phyloP scores from a whole-genome alignment of 2,113 vertebrate genomes.

The Spheniscus mendiculus region DNA sequence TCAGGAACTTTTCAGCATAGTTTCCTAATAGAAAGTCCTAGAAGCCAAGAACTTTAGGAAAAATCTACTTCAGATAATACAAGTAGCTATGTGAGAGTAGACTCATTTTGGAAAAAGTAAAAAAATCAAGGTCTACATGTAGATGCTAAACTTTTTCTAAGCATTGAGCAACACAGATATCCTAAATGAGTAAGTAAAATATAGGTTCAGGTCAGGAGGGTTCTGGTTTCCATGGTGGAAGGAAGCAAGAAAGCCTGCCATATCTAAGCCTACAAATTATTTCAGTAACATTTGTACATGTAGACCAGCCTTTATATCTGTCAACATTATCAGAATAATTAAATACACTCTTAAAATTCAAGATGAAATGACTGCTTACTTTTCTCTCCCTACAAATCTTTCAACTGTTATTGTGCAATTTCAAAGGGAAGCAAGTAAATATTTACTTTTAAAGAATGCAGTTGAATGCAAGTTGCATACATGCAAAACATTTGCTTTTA shows the following conservation, averaged over 20 bases:
- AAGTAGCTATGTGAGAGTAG: background rate
- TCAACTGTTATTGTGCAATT: background rate
- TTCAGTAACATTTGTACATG: background rate
- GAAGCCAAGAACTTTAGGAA: background rate
- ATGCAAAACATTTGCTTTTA: background rate
- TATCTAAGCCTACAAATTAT: background rate
- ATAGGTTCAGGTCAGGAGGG: background rate
- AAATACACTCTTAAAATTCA: background rate
- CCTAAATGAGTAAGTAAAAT: background rate
- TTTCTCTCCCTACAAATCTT: background rate
- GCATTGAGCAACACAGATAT: background rate
- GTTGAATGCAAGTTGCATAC: background rate
- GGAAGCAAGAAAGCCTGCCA: background rate
- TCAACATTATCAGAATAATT: background rate
- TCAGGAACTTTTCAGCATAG: background rate
- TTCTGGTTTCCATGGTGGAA: background rate
- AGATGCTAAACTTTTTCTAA: background rate
- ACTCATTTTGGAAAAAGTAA: background rate
- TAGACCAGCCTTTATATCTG: background rate
- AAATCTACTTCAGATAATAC: background rate
- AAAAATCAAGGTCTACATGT: background rate
- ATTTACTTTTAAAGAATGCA: background rate
- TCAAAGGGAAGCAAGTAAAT: background rate
- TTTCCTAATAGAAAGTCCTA: background rate
- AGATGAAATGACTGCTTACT: background rate